Evolutionary conservation across 2,797 vertebrate species (phyloP).

Genomic region (Phaenicophaeus curvirostris): DNA sequence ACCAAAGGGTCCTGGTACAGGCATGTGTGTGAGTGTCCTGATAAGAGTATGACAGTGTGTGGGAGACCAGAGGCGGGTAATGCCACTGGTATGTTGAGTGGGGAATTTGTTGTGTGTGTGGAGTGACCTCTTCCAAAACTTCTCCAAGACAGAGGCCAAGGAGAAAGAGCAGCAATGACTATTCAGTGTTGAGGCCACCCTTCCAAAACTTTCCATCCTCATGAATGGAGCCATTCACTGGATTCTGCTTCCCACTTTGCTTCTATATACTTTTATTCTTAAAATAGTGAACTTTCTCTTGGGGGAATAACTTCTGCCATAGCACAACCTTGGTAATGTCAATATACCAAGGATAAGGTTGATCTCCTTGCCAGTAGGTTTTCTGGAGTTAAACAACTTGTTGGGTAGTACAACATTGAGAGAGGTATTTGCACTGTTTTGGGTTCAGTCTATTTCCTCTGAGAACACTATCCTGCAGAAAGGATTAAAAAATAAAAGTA

Average conservation of each 20-base stretch:
- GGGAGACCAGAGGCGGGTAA: slow-evolving; percentile 43
- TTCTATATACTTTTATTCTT: neutral
- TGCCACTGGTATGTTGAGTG: slow-evolving; percentile 57
- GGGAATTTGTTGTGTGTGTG: slow-evolving; percentile 7
- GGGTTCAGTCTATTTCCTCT: neutral
- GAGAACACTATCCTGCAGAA: neutral
- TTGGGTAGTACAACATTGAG: neutral
- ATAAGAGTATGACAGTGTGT: slow-evolving; percentile 23
- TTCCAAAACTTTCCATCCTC: slow-evolving; percentile 2
- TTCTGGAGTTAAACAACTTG: neutral
- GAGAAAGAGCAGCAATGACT: neutral
- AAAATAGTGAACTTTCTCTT: slow-evolving; percentile 5
- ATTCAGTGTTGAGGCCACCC: neutral
- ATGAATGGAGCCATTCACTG: slow-evolving; percentile 32
- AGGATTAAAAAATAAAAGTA: neutral
- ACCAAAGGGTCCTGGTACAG: slow-evolving; percentile 40
- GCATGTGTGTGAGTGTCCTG: slow-evolving; percentile 35
- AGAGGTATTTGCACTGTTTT: neutral
- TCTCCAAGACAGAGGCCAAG: neutral
- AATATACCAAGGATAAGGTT: neutral
- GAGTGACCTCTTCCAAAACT: slow-evolving; percentile 12
- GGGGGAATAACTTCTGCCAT: neutral
- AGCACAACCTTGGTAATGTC: neutral
- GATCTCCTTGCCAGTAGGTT: neutral
- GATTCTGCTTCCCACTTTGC: neutral